Evolutionary conservation across 2,113 vertebrate genomes (phyloP).

Genomic region (Colossoma macropomum): DNA sequence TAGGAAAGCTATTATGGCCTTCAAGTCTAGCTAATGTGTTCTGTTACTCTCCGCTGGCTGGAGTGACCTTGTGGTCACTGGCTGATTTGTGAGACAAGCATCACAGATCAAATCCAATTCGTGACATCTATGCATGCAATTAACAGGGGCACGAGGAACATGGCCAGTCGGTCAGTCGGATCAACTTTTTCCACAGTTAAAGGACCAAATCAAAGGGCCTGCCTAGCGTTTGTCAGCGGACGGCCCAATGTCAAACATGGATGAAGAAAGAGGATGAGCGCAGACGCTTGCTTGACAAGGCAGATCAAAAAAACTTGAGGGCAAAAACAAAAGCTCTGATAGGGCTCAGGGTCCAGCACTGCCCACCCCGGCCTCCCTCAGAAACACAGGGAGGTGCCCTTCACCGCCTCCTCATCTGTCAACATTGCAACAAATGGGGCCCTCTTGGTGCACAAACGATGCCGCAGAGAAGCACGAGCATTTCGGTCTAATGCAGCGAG

Average conservation of each 20-base stretch:
- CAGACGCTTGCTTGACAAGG: conserved; percentile 64
- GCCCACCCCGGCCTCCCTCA: conserved; percentile 52
- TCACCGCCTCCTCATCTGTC: conserved; percentile 71
- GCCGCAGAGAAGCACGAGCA: conserved; percentile 36
- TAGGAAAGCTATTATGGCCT: background rate
- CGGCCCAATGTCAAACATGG: conserved; percentile 55
- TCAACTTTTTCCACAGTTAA: conserved; percentile 60
- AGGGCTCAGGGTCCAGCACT: conserved; percentile 50
- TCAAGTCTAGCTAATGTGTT: conserved; percentile 34
- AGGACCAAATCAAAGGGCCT: conserved; percentile 59
- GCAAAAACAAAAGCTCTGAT: conserved; percentile 67
- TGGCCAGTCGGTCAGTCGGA: conserved; percentile 56
- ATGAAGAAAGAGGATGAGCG: conserved; percentile 56
- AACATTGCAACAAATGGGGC: conserved; percentile 64
- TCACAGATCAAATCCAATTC: conserved; percentile 9
- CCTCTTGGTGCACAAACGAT: conserved; percentile 28
- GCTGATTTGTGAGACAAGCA: conserved; percentile 15
- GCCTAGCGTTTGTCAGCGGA: conserved; percentile 63
- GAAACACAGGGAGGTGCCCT: conserved; percentile 54
- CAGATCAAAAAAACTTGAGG: conserved; percentile 62
- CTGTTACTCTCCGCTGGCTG: conserved; percentile 16
- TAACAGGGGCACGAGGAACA: conserved; percentile 50
- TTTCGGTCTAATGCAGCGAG: conserved; percentile 47
- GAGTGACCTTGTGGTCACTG: conserved; percentile 15
- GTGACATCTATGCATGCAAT: conserved; percentile 52